Evolutionary conservation across 2,888 invertebrate genomes (phyloP).

Genomic region (Coecobrya sp.): DNA sequence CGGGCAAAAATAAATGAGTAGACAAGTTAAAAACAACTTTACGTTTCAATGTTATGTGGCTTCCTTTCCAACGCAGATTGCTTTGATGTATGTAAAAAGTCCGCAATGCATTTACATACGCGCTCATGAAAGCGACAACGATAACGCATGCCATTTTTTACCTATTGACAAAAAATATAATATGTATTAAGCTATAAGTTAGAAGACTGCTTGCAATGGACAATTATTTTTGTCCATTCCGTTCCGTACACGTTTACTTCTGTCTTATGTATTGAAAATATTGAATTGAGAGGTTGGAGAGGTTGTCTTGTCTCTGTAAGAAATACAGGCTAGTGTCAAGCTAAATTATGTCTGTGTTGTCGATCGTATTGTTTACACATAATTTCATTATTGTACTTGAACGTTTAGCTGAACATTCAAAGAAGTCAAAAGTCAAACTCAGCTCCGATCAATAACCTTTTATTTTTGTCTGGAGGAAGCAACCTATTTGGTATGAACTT

Average conservation of each 20-base stretch:
- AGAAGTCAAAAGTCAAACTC: conserved; percentile 51
- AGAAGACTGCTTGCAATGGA: too few species aligned
- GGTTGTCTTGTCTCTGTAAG: not conserved
- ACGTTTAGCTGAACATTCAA: not conserved
- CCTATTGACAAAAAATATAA: not conserved
- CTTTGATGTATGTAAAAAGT: conserved; percentile 5
- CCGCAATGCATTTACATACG: not conserved
- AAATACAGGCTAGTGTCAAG: not conserved
- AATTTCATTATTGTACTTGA: not conserved
- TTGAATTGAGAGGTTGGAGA: too few species aligned
- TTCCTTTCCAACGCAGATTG: not conserved
- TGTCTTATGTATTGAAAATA: too few species aligned
- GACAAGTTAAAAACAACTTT: conserved; percentile 27
- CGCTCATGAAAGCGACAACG: not conserved
- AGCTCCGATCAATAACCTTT: conserved; percentile 77
- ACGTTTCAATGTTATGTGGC: not conserved
- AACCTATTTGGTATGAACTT: conserved; percentile 30
- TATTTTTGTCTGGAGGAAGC: conserved; percentile 55
- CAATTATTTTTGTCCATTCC: too few species aligned
- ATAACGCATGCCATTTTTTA: not conserved
- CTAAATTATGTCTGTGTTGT: not conserved
- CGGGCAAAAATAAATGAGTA: not conserved
- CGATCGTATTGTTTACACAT: not conserved
- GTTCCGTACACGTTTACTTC: too few species aligned
- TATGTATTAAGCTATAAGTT: too few species aligned